These are phyloP conservation scores for Muntiacus reevesi DNA, from an alignment of 2,113 vertebrate genomes.

Conservation along the genomic window DNA sequence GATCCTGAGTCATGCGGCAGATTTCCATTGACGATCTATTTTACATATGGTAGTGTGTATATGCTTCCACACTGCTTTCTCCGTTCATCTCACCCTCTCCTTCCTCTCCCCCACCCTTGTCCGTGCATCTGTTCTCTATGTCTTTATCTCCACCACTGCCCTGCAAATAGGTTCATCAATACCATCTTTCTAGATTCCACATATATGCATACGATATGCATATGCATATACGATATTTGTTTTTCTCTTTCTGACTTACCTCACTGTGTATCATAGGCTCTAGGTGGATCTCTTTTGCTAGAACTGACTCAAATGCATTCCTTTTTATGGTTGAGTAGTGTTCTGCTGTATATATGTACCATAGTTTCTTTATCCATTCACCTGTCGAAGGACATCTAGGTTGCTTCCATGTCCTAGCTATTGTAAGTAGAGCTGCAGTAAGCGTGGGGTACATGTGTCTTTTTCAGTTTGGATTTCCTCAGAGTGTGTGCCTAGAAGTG, in stretches of 20 bases:
- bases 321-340: neutral
- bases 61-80: rapidly evolving
- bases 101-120: rapidly evolving
- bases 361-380: rapidly evolving
- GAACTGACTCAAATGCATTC: neutral
- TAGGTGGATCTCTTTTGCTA: rapidly evolving
- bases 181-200: neutral
- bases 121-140: neutral
- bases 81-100: neutral
- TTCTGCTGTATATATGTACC: rapidly evolving
- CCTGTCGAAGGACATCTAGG: neutral
- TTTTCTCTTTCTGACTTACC: neutral
- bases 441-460: rapidly evolving
- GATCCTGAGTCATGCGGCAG: neutral
- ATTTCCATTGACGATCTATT: neutral
- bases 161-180: neutral
- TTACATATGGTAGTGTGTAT: neutral
- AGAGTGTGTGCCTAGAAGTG: neutral
- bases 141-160: neutral
- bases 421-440: rapidly evolving
- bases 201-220: neutral
- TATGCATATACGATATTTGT: neutral
- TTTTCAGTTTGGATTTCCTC: neutral
- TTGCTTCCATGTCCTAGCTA: neutral
- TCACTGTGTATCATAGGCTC: neutral